Evolutionary conservation across 2,113 vertebrate genomes (phyloP).

Genomic region (Rhipidura dahli): DNA sequence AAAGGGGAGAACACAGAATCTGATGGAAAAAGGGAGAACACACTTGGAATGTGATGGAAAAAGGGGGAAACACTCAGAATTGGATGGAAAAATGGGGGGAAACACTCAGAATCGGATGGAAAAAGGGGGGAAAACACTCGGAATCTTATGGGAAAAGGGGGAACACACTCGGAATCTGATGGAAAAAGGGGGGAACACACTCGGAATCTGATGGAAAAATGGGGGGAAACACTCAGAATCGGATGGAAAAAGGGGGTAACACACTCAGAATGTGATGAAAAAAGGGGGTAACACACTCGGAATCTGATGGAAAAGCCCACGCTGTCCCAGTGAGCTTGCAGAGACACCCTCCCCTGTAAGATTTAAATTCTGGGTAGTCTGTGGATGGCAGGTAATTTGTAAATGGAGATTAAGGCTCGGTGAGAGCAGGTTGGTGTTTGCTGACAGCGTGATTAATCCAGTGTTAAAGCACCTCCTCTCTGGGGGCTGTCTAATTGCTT

Average conservation of each 20-base stretch:
- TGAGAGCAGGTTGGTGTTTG: background rate
- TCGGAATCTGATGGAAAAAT: slow-evolving; percentile 60
- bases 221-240: too few species aligned
- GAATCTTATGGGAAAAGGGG: too few species aligned
- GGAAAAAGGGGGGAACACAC: background rate
- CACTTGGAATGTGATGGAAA: too few species aligned
- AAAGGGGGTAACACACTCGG: slow-evolving; percentile 1
- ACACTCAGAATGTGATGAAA: too few species aligned
- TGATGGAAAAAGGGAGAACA: too few species aligned
- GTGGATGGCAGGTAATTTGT: background rate
- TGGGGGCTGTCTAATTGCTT: background rate
- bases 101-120: too few species aligned
- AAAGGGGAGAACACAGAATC: too few species aligned
- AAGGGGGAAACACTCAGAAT: too few species aligned
- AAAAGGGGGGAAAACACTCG: too few species aligned
- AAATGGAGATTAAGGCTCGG: background rate
- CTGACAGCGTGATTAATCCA: background rate
- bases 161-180: too few species aligned
- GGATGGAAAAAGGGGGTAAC: slow-evolving; percentile 43
- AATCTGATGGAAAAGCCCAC: background rate
- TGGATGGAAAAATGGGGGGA: too few species aligned
- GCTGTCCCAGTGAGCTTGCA: background rate
- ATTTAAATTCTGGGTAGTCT: too few species aligned
- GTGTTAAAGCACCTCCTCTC: background rate
- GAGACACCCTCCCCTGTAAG: background rate